Conservation (phyloP, 37 sponge, comb jelly and placozoan genomes). For the Oopsacas minuta region DNA sequence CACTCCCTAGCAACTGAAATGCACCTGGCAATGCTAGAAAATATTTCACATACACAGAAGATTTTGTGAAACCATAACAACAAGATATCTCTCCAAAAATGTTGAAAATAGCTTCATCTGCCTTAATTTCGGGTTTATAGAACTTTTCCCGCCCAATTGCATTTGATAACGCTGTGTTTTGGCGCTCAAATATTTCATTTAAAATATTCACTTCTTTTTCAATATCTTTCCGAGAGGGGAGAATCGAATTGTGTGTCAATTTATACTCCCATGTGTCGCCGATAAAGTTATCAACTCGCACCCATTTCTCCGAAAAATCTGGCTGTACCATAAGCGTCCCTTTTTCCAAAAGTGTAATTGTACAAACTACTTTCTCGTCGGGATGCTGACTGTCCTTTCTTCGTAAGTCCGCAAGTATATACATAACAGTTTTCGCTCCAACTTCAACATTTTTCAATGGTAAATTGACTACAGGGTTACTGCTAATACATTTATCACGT, state of each 20-base stretch:
- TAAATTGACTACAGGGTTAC: background rate
- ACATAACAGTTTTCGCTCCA: background rate
- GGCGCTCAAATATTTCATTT: conserved; percentile 8
- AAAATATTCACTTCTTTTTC: background rate
- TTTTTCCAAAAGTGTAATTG: background rate
- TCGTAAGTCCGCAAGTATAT: background rate
- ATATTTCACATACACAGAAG: conserved; percentile 12
- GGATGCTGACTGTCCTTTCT: background rate
- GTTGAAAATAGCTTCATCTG: background rate
- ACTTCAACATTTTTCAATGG: background rate
- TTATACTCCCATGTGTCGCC: background rate
- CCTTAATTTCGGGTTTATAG: background rate
- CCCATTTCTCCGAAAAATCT: background rate
- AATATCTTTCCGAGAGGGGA: background rate
- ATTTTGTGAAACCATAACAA: conserved; percentile 1
- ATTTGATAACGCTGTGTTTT: background rate
- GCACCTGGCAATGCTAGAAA: background rate
- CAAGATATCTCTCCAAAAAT: conserved; percentile 16
- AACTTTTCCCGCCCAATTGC: background rate
- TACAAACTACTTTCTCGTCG: background rate
- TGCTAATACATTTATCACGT: background rate
- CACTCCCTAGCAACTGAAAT: background rate
- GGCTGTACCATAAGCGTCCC: background rate
- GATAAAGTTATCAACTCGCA: background rate
- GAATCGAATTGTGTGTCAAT: background rate